Evolutionary conservation across 1,140 invertebrate species (phyloP).

Genomic region (Hyposmocoma kahamanoa): DNA sequence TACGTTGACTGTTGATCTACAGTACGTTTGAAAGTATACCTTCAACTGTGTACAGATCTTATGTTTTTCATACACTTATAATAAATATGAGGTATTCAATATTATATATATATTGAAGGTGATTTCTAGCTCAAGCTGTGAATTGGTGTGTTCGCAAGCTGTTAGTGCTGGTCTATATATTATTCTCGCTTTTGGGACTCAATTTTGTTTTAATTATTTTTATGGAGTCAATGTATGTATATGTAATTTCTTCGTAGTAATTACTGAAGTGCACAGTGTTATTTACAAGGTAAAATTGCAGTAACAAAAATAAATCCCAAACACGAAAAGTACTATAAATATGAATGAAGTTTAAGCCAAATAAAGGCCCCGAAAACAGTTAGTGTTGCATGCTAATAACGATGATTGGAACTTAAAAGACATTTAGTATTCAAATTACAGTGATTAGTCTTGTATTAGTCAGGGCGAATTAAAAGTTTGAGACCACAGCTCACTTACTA

Average conservation of each 20-base stretch:
- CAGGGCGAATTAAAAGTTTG: conserved; percentile 61
- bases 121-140: conserved; percentile 43
- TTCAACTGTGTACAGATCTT: too few relatives aligned
- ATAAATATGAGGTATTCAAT: too few relatives aligned
- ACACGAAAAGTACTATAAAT: too few relatives aligned
- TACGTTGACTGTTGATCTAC: too few relatives aligned
- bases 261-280: too few relatives aligned
- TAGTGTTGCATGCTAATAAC: conserved; percentile 15
- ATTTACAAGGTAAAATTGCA: too few relatives aligned
- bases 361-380: background rate
- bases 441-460: conserved; percentile 67
- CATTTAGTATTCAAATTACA: conserved; percentile 55
- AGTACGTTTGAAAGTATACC: too few relatives aligned
- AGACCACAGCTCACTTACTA: conserved; percentile 77
- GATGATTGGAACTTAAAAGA: conserved; percentile 44
- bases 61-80: too few relatives aligned
- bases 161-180: conserved; percentile 49
- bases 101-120: conserved; percentile 12
- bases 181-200: background rate
- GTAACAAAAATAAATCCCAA: too few relatives aligned
- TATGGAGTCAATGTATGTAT: too few relatives aligned
- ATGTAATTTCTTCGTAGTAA: too few relatives aligned
- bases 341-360: background rate
- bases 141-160: conserved; percentile 53
- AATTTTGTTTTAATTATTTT: too few relatives aligned